Base-by-base conservation (phyloP, 2,888 invertebrate species). In the Machimus atricapillus region DNA sequence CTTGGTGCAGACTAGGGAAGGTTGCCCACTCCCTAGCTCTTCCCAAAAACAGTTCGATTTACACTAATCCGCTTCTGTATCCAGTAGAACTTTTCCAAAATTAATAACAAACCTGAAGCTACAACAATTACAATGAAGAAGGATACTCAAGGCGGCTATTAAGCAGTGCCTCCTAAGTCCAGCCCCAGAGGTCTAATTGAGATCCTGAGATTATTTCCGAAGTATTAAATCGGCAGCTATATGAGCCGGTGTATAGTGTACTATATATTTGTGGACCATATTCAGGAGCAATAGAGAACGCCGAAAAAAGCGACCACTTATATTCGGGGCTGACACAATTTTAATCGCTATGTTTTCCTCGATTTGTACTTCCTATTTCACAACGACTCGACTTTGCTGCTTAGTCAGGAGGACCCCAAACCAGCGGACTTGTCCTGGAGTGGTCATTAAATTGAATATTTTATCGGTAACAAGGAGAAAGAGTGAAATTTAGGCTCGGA, bases 391-490 rank as follows among this genome's bases (percentile, higher is more conserved):
- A 1, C 19, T 34, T 58, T 5, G 58, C 58, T 37, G 40, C 56
- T 27, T 82, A 19, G 27, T 7, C 9, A 40, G 37, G 12, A 66
- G 40, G 34, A 37, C n/a, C 73, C 66, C 73, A 14, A 19, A 16
- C 19, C 31, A 23, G 23, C 58, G 83, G 40, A 83, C 78, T 86
- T 2, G 8, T 40, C 86, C 87, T 85, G 88, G 87, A 89, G 88
- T 88, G 87, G 88, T 88, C 88, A 89, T 92, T 91, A 92, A 92
- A 92, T 91, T 92, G 91, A 92, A 92, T 92, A 91, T 91, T 91
- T 91, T 90, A 91, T 91, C 19, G 40, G 37, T n/a, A 27, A 12
- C 66, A 19, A 66, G 23, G 58, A 23, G 87, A 40, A 58, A 37
- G 66, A 86, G 88, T 88, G 86, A 87, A 87, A 88, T 31, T 85